phyloP scores from a whole-genome alignment of 2,797 vertebrate genomes.

The Bryconaethiops microstoma region DNA sequence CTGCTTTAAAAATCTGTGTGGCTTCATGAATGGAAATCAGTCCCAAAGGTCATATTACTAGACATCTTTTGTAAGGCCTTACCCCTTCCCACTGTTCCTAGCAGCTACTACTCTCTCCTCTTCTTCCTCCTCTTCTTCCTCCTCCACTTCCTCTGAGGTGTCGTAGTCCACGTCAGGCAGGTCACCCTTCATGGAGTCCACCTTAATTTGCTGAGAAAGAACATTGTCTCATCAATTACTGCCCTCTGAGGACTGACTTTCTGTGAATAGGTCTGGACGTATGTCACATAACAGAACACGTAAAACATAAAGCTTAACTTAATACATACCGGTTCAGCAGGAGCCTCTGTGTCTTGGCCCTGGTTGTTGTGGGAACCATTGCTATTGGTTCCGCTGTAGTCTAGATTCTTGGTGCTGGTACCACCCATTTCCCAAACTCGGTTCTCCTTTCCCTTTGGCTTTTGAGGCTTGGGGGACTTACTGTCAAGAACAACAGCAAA shows the following conservation, averaged over 20 bases:
- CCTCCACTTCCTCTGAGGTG: constrained; percentile 81
- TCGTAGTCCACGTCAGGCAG: constrained; percentile 90
- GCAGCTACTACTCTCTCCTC: constrained; percentile 64
- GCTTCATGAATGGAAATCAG: too few relatives aligned
- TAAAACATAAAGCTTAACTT: neutral
- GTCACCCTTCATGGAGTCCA: constrained; percentile 82
- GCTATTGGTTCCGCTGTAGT: constrained; percentile 86
- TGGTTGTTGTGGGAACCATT: constrained; percentile 72
- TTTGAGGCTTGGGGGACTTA: constrained; percentile 89
- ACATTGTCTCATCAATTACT: neutral
- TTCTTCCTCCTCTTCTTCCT: constrained; percentile 47
- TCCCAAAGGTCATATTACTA: neutral
- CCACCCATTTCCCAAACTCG: constrained; percentile 87
- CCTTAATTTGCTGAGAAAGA: constrained; percentile 58
- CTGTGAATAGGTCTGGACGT: too few relatives aligned
- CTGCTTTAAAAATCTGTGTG: too few relatives aligned
- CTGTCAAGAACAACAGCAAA: constrained; percentile 55
- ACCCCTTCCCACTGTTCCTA: constrained; percentile 69
- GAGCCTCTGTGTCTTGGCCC: constrained; percentile 71
- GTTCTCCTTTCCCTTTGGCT: constrained; percentile 85
- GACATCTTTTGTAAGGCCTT: neutral
- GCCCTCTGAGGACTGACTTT: neutral
- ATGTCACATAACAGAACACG: neutral
- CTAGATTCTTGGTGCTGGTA: constrained; percentile 82
- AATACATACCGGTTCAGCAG: constrained; percentile 70